These are phyloP conservation scores for Thunnus thynnus DNA, from an alignment of 2,113 vertebrate species.

Conservation along the genomic window DNA sequence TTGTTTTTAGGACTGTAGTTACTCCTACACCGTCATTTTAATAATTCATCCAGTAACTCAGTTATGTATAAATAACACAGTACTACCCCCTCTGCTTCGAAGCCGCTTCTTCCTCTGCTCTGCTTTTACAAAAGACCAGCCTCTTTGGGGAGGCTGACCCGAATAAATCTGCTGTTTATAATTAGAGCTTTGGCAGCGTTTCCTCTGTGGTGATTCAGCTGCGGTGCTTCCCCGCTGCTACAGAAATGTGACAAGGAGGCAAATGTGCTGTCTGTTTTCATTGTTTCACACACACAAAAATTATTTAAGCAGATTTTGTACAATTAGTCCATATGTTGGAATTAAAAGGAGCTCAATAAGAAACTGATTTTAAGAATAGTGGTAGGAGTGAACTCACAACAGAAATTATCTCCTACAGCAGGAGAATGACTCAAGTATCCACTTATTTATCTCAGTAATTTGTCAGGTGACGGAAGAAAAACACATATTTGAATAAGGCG, in stretches of 20 bases:
- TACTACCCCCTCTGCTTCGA: slow-evolving; percentile 42
- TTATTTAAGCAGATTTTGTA: slow-evolving; percentile 36
- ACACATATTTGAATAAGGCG: not conserved
- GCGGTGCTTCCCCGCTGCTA: slow-evolving; percentile 53
- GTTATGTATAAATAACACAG: slow-evolving; percentile 48
- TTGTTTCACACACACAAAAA: slow-evolving; percentile 24
- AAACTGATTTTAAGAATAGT: slow-evolving; percentile 28
- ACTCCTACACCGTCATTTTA: slow-evolving; percentile 30
- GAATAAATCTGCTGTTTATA: slow-evolving; percentile 73
- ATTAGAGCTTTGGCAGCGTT: slow-evolving; percentile 65
- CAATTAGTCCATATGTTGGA: slow-evolving; percentile 46
- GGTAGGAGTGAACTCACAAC: not conserved
- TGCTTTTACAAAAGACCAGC: slow-evolving; percentile 61
- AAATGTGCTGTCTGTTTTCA: slow-evolving; percentile 44
- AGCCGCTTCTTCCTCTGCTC: slow-evolving; percentile 51
- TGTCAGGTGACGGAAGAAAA: slow-evolving; percentile 8
- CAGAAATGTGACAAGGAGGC: slow-evolving; percentile 40
- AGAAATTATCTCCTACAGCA: slow-evolving; percentile 1
- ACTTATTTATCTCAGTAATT: slow-evolving; percentile 19
- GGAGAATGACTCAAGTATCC: slow-evolving; percentile 13
- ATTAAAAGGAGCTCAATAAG: slow-evolving; percentile 15
- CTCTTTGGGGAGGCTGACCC: slow-evolving; percentile 70
- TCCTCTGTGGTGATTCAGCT: slow-evolving; percentile 64
- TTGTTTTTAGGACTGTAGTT: slow-evolving; percentile 10
- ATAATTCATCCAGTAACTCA: slow-evolving; percentile 35